These are phyloP conservation scores for Eulemur rufifrons DNA, from an alignment of 2,113 vertebrate species.

Conservation along the genomic window DNA sequence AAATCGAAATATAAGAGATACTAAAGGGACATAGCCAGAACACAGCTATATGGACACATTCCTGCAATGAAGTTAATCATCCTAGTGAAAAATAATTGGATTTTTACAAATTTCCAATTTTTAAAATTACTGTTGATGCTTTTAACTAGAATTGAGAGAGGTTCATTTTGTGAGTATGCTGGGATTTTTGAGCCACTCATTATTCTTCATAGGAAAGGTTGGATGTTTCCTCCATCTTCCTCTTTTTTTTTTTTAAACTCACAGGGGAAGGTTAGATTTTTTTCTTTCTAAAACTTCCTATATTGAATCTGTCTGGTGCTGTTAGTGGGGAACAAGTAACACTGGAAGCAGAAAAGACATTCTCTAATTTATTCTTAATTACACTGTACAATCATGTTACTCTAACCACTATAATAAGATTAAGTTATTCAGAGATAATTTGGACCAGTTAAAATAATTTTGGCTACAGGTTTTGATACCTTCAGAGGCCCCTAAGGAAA, in stretches of 20 bases:
- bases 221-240: not conserved
- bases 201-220: not conserved
- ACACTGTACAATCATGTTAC: not conserved
- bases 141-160: not conserved
- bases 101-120: not conserved
- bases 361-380: not conserved
- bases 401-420: not conserved
- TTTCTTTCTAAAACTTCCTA: not conserved
- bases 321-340: not conserved
- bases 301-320: not conserved
- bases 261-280: not conserved
- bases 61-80: not conserved
- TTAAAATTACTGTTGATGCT: not conserved
- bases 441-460: not conserved
- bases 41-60: not conserved
- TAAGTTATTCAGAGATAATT: not conserved
- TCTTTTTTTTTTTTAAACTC: not conserved
- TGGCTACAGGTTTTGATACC: not conserved
- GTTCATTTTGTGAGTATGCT: not conserved
- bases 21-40: not conserved
- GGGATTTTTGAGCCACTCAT: not conserved
- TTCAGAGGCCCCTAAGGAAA: not conserved
- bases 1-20: not conserved
- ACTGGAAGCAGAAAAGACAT: constrained; percentile 16
- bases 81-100: not conserved